These are phyloP conservation scores for Nomada flava DNA, from an alignment of 2,888 invertebrate genomes.

Conservation along the genomic window DNA sequence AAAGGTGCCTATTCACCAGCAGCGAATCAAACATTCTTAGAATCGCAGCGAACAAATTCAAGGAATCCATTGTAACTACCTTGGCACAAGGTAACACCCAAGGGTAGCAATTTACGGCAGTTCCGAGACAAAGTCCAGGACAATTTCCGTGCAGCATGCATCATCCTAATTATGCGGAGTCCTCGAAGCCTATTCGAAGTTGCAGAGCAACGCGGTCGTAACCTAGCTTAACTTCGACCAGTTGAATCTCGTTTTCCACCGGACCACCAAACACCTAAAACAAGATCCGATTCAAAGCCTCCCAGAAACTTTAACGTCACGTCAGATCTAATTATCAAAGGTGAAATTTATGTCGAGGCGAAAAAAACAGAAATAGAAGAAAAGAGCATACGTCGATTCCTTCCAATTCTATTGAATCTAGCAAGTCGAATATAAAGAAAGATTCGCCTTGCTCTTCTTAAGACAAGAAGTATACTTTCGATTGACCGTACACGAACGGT, in stretches of 20 bases:
- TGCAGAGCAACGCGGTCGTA: background rate
- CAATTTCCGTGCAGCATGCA: conserved; percentile 31
- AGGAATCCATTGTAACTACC: conserved; percentile 14
- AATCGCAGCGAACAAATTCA: conserved; percentile 4
- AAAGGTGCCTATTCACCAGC: background rate
- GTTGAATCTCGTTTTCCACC: conserved; percentile 29
- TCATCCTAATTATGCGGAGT: conserved; percentile 41
- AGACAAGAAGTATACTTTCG: conserved; percentile 48
- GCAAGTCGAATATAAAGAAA: background rate
- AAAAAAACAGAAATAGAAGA: no score
- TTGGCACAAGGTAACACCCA: background rate
- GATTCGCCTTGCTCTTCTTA: conserved; percentile 29
- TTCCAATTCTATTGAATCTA: conserved; percentile 23
- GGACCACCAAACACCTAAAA: conserved; percentile 17
- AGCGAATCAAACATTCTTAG: conserved; percentile 12
- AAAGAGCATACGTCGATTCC: conserved; percentile 6
- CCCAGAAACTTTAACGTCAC: background rate
- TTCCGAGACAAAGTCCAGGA: conserved; percentile 24
- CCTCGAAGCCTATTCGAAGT: conserved; percentile 26
- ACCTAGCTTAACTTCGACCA: conserved; percentile 17
- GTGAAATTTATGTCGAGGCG: no score
- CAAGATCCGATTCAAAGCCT: conserved; percentile 19
- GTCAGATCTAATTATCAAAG: conserved; percentile 26
- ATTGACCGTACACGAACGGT: conserved; percentile 57
- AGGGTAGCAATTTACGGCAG: conserved; percentile 26